Evolutionary conservation across 2,888 invertebrate species (phyloP).

Genomic region (Carcina quercana): DNA sequence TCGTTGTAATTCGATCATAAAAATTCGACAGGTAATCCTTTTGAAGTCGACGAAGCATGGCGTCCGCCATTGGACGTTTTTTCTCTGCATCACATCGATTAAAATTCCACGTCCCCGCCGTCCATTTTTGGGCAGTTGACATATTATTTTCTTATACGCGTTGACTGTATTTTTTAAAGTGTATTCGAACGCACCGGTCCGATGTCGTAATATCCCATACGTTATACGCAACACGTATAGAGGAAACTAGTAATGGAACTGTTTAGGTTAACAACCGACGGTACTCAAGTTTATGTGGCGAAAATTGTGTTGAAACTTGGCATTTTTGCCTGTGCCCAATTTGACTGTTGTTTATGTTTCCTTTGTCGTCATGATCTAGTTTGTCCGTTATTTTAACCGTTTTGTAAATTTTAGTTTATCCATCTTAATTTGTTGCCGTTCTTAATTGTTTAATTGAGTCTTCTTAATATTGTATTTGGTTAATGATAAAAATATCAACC

Average conservation of each 20-base stretch:
- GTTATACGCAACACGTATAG: slow-evolving; percentile 48
- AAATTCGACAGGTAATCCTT: slow-evolving; percentile 50
- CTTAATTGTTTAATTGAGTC: too few relatives aligned
- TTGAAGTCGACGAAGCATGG: slow-evolving; percentile 36
- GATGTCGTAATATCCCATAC: slow-evolving; percentile 30
- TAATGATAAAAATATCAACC: too few relatives aligned
- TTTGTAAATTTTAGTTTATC: too few relatives aligned
- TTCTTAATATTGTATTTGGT: too few relatives aligned
- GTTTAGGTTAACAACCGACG: slow-evolving; percentile 57
- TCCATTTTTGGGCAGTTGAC: slow-evolving; percentile 40
- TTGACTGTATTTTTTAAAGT: slow-evolving; percentile 7
- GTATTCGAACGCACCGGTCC: slow-evolving; percentile 53
- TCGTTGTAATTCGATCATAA: slow-evolving; percentile 41
- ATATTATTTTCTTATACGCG: slow-evolving; percentile 28
- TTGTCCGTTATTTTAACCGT: too few relatives aligned
- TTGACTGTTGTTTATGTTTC: too few relatives aligned
- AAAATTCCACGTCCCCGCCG: slow-evolving; percentile 44
- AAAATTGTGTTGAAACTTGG: too few relatives aligned
- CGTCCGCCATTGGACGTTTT: slow-evolving; percentile 30
- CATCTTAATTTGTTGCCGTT: too few relatives aligned
- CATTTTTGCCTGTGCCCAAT: too few relatives aligned
- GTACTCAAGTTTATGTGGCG: slow-evolving; percentile 26
- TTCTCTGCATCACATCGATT: slow-evolving; percentile 37
- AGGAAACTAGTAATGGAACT: slow-evolving; percentile 56
- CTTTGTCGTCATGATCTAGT: too few relatives aligned